Percentiles rank a stretch among this genome's conserved stretches.
Evolutionary conservation across 2,797 vertebrate species (phyloP).

Genomic region (Loris lydekkerianus): DNA sequence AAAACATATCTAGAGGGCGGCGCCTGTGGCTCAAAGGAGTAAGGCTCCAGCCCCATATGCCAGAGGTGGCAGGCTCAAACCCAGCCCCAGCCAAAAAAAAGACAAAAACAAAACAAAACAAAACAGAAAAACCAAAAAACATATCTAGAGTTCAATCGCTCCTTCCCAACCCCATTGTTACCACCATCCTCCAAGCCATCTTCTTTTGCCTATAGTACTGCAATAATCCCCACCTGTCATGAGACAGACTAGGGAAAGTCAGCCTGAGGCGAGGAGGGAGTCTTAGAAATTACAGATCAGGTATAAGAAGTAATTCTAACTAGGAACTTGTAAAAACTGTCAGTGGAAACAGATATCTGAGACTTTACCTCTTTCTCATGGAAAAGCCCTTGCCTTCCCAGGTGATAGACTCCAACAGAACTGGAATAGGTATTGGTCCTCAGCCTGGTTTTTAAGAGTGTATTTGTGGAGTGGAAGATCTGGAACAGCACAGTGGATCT

Average conservation of each 20-base stretch:
- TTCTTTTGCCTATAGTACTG: neutral
- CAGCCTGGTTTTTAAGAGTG: neutral
- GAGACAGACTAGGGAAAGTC: neutral
- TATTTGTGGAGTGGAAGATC: neutral
- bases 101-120: too few species aligned
- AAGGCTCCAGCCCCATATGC: too few species aligned
- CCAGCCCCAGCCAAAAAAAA: neutral
- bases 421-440: neutral
- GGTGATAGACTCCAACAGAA: neutral
- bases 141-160: neutral
- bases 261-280: neutral
- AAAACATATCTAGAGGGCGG: neutral
- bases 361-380: neutral
- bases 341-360: neutral
- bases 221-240: neutral
- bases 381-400: neutral
- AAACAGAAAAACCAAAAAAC: neutral
- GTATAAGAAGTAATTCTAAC: neutral
- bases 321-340: conserved; percentile 34
- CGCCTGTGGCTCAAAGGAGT: too few species aligned
- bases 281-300: conserved; percentile 40
- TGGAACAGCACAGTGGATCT: neutral
- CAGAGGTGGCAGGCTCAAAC: too few species aligned
- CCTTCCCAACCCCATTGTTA: neutral
- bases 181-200: neutral